phyloP scores from a whole-genome alignment of 1,140 invertebrate species.

The Apis mellifera region DNA sequence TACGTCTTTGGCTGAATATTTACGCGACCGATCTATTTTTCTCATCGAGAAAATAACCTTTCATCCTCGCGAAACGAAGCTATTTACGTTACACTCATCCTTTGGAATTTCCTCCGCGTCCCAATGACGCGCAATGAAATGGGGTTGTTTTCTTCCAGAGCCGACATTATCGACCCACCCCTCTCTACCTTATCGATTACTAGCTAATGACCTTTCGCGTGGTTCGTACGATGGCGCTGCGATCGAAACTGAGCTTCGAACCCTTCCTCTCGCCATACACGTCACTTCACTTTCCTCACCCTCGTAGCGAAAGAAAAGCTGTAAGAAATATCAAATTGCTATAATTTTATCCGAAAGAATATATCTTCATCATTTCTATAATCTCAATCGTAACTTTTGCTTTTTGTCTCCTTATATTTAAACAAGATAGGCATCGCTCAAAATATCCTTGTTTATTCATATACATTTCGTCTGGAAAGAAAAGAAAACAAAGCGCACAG shows the following conservation, averaged over 20 bases:
- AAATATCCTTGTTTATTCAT: no score
- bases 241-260: conserved; percentile 38
- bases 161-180: conserved; percentile 55
- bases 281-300: no score
- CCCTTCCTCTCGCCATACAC: no score
- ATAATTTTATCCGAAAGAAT: not conserved
- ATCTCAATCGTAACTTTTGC: no score
- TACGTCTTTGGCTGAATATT: conserved; percentile 57
- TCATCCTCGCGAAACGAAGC: conserved; percentile 56
- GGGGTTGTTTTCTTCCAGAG: conserved; percentile 26
- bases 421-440: no score
- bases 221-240: conserved; percentile 59
- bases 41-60: conserved; percentile 66
- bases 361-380: no score
- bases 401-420: no score
- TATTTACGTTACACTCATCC: conserved; percentile 55
- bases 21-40: conserved; percentile 62
- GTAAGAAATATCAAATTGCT: not conserved
- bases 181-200: conserved; percentile 57
- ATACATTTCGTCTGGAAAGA: no score
- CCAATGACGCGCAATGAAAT: conserved; percentile 40
- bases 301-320: no score
- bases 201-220: conserved; percentile 38
- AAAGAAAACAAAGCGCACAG: no score
- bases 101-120: conserved; percentile 6